These are phyloP conservation scores for Nasua narica DNA, from an alignment of 2,797 vertebrate species.

Conservation along the genomic window DNA sequence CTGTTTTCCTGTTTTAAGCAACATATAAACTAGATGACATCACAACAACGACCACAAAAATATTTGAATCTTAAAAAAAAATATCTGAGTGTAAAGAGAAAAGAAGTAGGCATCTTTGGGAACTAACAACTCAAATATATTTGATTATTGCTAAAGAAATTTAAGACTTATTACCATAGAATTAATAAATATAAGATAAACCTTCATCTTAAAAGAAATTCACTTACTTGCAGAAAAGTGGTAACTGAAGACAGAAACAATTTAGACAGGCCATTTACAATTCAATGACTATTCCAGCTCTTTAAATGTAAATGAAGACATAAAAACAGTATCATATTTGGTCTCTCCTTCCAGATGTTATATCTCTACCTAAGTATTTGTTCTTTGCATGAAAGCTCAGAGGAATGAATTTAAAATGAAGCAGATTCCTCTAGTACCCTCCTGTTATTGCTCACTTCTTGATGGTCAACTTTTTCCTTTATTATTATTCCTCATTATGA, in stretches of 20 bases:
- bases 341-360: not conserved
- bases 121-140: not conserved
- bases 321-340: not conserved
- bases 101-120: not conserved
- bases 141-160: conserved; percentile 17
- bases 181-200: conserved; percentile 32
- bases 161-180: not conserved
- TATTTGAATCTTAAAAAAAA: not conserved
- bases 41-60: not conserved
- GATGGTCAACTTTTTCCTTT: not conserved
- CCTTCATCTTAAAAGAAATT: conserved; percentile 17
- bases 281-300: not conserved
- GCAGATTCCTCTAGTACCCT: not conserved
- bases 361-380: not conserved
- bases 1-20: not conserved
- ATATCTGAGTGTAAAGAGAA: not conserved
- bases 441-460: not conserved
- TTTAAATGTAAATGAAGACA: conserved; percentile 25
- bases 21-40: not conserved
- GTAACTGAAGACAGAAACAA: not conserved
- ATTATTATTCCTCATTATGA: not conserved
- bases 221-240: not conserved
- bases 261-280: not conserved
- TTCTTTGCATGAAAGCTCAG: not conserved
- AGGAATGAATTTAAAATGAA: not conserved